Evolutionary conservation across 2,797 vertebrate genomes (phyloP), one percentile per base, ranked within the genome.

Genomic region (Jordanella pulchra): DNA sequence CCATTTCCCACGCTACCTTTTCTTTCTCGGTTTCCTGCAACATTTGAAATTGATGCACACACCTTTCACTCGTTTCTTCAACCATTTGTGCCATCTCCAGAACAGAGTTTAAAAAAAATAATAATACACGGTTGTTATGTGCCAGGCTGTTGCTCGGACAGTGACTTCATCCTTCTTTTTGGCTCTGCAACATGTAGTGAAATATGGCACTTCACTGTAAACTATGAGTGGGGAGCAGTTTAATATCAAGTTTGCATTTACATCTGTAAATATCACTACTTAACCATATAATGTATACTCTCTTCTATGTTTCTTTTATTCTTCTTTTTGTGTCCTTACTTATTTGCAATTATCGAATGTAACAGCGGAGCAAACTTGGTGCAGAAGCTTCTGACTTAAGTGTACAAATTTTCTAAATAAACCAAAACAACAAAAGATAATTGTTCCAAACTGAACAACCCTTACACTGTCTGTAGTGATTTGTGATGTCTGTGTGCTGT

Each of bases 161-260:
- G 71, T 79, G 75, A 78, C 73, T 72, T 64, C 76, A 1, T 13
- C 67, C 70, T 65, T 65, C 23, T 50, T 13, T 84, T 69, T 47
- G 84, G 82, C 81, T 79, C 84, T 61, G 82, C 84, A 74, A 82
- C 86, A 88, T 70, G 80, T 56, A 30, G 71, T 48, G 85, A 88
- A 88, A 89, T 86, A 79, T 90, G 69, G 53, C 86, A 84, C 86
- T 76, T 72, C 79, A 80, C 77, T 86, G 88, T 69, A 81, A 86
- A 81, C 73, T 68, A 70, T 76, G 73, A 48, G 79, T 63, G 42
- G 53, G 58, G 39, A 74, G 51, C 51, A 12, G 55, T 67, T 27
- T 47, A 47, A 47, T 15, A 15, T 47, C 1, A 47, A 47, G 64
- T 45, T 65, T 65, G 42, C 60, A 21, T 67, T 70, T 65, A 64